A percentile compares a stretch with the other conserved stretches of the same genome.
Evolutionary conservation across 2,797 vertebrate genomes (phyloP).

Genomic region (Acridotheres tristis): DNA sequence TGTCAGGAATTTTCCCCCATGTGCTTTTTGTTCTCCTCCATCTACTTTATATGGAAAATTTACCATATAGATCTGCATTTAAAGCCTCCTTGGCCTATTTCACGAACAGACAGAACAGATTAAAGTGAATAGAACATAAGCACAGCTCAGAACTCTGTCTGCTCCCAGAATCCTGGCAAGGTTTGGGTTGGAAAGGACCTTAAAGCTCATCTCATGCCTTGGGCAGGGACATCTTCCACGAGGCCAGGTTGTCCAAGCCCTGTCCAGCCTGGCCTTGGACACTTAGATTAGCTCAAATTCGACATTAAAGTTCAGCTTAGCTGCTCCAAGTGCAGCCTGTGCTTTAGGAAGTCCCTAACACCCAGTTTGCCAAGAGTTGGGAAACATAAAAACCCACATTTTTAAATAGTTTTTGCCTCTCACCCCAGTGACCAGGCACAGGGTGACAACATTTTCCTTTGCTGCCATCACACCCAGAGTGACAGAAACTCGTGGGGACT

Average conservation of each 20-base stretch:
- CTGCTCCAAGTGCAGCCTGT: neutral
- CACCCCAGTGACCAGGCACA: neutral
- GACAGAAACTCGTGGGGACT: accelerated
- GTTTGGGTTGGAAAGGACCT: neutral
- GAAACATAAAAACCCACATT: accelerated
- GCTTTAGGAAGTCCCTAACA: neutral
- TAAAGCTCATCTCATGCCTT: neutral
- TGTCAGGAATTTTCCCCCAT: neutral
- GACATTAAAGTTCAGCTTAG: neutral
- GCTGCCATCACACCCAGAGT: neutral
- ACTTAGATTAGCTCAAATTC: neutral
- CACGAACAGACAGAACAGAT: neutral
- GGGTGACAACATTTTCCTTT: accelerated
- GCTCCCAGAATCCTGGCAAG: neutral
- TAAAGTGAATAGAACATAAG: neutral
- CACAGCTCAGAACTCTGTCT: neutral
- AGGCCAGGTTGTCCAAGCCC: neutral
- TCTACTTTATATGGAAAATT: neutral
- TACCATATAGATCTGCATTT: neutral
- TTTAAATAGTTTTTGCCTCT: accelerated
- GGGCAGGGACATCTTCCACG: neutral
- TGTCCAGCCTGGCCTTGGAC: accelerated
- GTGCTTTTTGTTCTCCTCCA: neutral
- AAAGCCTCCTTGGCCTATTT: neutral
- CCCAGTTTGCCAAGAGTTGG: neutral